Percentiles rank a stretch among this genome's conserved stretches.
Conservation (phyloP, 2,113 vertebrate species). For the Pachycephala philippinensis region DNA sequence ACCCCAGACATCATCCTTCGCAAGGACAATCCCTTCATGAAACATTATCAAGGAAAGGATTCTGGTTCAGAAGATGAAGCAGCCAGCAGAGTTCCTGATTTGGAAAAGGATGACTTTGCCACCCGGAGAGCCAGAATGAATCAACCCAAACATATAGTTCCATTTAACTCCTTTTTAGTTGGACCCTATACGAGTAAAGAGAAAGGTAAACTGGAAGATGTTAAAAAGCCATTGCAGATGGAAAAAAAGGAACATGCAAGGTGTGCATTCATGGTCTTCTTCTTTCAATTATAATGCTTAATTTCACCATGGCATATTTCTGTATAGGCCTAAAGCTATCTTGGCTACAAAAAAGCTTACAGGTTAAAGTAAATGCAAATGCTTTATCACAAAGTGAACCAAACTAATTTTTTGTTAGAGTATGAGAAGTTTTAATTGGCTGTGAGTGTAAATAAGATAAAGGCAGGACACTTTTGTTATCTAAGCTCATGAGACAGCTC, state of each 20-base stretch:
- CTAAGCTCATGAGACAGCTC: neutral
- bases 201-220: conserved; percentile 74
- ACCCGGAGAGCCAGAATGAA: conserved; percentile 80
- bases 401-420: neutral
- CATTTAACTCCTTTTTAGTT: conserved; percentile 77
- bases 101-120: conserved; percentile 90
- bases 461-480: neutral
- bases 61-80: conserved; percentile 79
- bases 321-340: neutral
- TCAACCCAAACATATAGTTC: conserved; percentile 68
- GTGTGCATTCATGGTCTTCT: conserved; percentile 60
- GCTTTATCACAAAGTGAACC: neutral
- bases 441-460: neutral
- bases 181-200: conserved; percentile 78
- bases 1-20: conserved; percentile 83
- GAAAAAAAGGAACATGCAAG: conserved; percentile 64
- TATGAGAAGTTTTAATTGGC: neutral
- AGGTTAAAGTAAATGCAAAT: neutral
- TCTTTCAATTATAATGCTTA: neutral
- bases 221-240: conserved; percentile 63
- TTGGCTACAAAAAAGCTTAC: neutral
- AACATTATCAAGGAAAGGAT: conserved; percentile 66
- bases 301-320: neutral
- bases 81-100: conserved; percentile 79
- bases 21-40: conserved; percentile 82